These are phyloP conservation scores for Sapayoa aenigma DNA, from an alignment of 2,113 vertebrate genomes.

Conservation along the genomic window DNA sequence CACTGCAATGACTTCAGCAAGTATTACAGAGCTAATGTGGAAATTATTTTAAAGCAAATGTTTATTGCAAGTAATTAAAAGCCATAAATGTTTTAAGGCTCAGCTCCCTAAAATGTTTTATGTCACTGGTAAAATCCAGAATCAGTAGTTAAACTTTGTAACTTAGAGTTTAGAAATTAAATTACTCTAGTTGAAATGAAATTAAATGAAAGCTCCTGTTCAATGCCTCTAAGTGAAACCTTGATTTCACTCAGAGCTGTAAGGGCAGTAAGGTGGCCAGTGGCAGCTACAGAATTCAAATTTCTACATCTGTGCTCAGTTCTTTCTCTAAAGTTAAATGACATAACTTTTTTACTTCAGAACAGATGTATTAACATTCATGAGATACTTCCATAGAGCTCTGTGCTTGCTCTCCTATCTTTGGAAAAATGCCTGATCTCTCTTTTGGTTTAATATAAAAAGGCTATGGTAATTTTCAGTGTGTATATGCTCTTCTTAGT, in stretches of 20 bases:
- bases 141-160: background rate
- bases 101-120: background rate
- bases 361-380: background rate
- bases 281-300: background rate
- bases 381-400: background rate
- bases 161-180: background rate
- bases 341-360: background rate
- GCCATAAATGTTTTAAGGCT: background rate
- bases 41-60: background rate
- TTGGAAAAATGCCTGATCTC: background rate
- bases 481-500: background rate
- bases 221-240: background rate
- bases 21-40: background rate
- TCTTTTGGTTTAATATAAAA: background rate
- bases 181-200: background rate
- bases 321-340: background rate
- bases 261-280: background rate
- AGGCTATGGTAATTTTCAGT: background rate
- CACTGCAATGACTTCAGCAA: background rate
- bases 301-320: background rate
- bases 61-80: slow-evolving; percentile 7
- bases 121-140: background rate
- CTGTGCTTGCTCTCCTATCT: background rate
- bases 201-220: background rate
- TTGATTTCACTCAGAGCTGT: background rate